Base-by-base conservation (phyloP, 2,888 invertebrate genomes). In the Leucoma salicis region DNA sequence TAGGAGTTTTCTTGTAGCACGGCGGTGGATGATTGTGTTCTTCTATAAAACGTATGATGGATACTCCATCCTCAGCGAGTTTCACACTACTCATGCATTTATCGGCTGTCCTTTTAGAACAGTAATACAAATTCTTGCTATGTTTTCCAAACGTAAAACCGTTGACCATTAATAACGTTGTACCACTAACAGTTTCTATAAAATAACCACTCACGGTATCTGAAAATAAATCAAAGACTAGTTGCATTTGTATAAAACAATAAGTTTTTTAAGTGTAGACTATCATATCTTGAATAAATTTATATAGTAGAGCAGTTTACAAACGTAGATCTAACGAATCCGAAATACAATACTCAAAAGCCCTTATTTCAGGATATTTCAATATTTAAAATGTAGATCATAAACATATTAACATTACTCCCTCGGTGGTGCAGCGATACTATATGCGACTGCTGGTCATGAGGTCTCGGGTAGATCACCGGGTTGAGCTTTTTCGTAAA, bases 71-170 rank as follows among this genome's bases (percentile, higher is more conserved):
- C 1, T 41, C 27, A 5, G 45, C 41, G 0, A 59, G 25, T 14
- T 44, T 52, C 1, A 53, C 48, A 1, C 46, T 39, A 12, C 46
- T 52, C 15, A 37, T 49, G 27, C 56, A 56, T 14, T 55, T 33
- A 8, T 8, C 15, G 2, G 12, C 4, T 1, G 31, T 36, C 5
- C 21, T 42, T 31, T 63, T 34, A n/a, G 40, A 31, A 29, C 45
- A 46, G 13, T 37, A 46, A 27, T 40, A 70, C 15, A 27, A n/a
- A 27, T 27, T 27, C 11, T 27, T 11, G n/a, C 11, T 27, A n/a
- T 27, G 11, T 27, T 49, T 11, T n/a, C n/a, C n/a, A 29, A 52
- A 66, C 0, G 63, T 64, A 13, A 56, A 65, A 1, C 55, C 53
- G 7, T 57, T 40, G 2, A 58, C 31, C 52, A 63, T 59, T 0